Conservation (phyloP, 2,797 vertebrate species). For the Poeciliopsis presidionis region DNA sequence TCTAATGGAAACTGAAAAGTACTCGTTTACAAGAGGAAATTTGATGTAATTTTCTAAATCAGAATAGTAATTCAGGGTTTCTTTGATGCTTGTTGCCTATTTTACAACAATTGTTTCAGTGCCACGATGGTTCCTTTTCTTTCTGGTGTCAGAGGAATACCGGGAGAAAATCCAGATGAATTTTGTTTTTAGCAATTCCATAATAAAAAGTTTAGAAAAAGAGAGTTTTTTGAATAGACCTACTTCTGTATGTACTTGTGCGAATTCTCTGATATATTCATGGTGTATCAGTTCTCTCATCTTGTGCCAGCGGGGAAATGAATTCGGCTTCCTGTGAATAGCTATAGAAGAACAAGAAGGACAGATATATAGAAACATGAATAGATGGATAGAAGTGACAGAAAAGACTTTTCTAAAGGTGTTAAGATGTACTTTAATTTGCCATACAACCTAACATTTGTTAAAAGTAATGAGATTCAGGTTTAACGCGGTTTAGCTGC, state of each 20-base stretch:
- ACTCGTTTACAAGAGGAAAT: background rate
- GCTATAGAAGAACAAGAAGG: background rate
- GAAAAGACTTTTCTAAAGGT: background rate
- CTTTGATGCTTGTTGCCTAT: background rate
- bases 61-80: background rate
- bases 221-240: background rate
- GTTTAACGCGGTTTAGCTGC: background rate
- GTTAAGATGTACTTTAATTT: background rate
- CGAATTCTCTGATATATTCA: background rate
- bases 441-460: background rate
- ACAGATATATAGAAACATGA: background rate
- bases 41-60: background rate
- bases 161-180: background rate
- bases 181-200: background rate
- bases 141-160: background rate
- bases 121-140: background rate
- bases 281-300: background rate
- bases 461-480: background rate
- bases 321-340: background rate
- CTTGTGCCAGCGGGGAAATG: background rate
- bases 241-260: background rate
- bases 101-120: background rate
- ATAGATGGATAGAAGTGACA: background rate
- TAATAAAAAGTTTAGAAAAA: background rate
- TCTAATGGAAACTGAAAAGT: background rate